Conservation (phyloP, 2,113 vertebrate species). For the Cyprichromis sp. region DNA sequence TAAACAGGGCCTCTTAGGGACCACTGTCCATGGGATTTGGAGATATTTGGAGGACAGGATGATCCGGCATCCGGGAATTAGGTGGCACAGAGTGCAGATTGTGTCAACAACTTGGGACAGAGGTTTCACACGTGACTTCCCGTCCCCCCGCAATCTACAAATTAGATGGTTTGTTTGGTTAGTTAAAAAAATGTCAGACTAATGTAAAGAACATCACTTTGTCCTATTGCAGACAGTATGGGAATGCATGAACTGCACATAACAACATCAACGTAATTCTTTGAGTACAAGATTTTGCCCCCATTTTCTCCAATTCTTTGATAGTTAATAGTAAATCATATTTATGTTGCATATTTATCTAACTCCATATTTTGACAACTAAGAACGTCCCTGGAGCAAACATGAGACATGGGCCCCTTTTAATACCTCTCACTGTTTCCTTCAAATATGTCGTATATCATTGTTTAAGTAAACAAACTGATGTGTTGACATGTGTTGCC, state of each 20-base stretch:
- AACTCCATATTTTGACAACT: neutral
- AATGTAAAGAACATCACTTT: neutral
- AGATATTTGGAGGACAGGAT: constrained; percentile 66
- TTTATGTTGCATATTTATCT: neutral
- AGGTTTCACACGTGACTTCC: constrained; percentile 34
- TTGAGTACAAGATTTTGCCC: neutral
- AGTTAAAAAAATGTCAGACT: constrained; percentile 5
- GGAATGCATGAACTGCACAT: neutral
- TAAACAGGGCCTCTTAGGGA: constrained; percentile 60
- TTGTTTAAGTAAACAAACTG: neutral
- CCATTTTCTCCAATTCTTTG: neutral
- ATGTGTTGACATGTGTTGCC: neutral
- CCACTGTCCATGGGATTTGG: constrained; percentile 66
- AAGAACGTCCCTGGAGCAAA: neutral
- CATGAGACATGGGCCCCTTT: neutral
- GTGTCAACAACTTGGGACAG: constrained; percentile 58
- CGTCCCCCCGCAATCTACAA: neutral
- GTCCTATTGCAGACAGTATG: neutral
- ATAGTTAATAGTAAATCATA: neutral
- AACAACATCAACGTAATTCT: neutral
- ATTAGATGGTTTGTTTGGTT: constrained; percentile 31
- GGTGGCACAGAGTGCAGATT: constrained; percentile 57
- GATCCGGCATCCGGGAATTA: constrained; percentile 67
- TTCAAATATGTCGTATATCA: neutral
- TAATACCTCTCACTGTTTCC: neutral